A percentile compares a stretch with the other conserved stretches of the same genome.
These are phyloP conservation scores for Metalampra italica DNA, from an alignment of 2,888 invertebrate genomes.

Conservation along the genomic window DNA sequence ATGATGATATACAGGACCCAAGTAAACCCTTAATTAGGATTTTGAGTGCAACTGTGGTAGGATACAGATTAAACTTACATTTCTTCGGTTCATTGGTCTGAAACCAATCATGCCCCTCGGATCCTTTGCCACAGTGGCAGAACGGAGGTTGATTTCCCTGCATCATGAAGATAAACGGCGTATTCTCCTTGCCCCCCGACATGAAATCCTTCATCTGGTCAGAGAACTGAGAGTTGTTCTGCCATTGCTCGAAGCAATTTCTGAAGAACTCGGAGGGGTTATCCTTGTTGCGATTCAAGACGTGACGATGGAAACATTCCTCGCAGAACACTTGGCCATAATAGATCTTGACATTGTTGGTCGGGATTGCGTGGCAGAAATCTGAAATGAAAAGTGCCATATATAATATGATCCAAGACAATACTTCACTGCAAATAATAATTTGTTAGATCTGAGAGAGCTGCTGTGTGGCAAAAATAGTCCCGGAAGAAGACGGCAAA, in stretches of 20 bases:
- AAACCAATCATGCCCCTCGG: conserved; percentile 46
- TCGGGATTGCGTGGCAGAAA: conserved; percentile 55
- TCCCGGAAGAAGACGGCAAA: no score
- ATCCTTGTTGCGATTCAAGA: conserved; percentile 49
- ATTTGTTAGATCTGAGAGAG: no score
- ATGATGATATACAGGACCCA: no score
- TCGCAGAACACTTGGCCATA: conserved; percentile 71
- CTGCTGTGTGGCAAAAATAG: no score
- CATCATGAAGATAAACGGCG: conserved; percentile 62
- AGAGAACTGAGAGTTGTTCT: conserved; percentile 51
- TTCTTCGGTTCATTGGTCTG: conserved; percentile 53
- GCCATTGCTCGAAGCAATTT: conserved; percentile 65
- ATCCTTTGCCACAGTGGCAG: conserved; percentile 47
- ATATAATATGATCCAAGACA: no score
- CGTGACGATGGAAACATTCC: conserved; percentile 57
- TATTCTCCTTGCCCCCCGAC: conserved; percentile 36
- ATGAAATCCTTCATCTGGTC: conserved; percentile 60
- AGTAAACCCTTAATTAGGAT: no score
- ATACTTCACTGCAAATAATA: no score
- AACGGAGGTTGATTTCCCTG: conserved; percentile 47
- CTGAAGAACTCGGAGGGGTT: conserved; percentile 64
- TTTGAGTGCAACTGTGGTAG: no score
- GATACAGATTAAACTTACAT: conserved; percentile 35
- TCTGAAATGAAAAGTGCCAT: conserved; percentile 28
- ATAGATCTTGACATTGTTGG: conserved; percentile 55